Conservation (phyloP, 2,797 vertebrate species). For the Lemur catta region DNA sequence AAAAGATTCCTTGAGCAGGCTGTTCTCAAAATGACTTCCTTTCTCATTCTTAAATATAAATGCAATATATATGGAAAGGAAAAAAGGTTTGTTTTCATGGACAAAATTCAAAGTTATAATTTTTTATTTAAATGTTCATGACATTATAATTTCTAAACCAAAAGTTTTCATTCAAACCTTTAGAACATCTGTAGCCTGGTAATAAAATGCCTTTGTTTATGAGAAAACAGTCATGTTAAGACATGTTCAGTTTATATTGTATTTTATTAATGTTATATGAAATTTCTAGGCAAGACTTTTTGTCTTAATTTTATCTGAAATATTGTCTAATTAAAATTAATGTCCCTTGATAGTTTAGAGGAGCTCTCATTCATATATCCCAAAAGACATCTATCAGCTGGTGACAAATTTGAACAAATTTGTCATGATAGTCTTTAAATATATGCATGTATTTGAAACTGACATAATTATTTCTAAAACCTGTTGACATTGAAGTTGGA, state of each 20-base stretch:
- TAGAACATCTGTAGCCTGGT: not conserved
- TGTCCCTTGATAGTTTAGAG: not conserved
- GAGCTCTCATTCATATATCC: not conserved
- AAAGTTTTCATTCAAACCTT: not conserved
- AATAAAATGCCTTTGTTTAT: not conserved
- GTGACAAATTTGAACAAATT: not conserved
- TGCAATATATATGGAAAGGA: not conserved
- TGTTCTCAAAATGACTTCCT: not conserved
- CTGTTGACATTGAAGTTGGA: not conserved
- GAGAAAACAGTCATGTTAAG: not conserved
- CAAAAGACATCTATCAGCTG: not conserved
- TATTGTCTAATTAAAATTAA: not conserved
- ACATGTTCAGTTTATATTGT: not conserved
- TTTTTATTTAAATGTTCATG: not conserved
- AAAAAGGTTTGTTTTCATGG: not conserved
- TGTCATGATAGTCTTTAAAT: not conserved
- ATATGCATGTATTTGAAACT: not conserved
- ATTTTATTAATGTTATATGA: not conserved
- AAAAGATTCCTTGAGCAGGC: not conserved
- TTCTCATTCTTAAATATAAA: not conserved
- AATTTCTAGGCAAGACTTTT: not conserved
- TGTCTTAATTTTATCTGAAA: slow-evolving; percentile 17
- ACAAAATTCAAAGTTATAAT: not conserved
- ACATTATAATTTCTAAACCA: slow-evolving; percentile 4
- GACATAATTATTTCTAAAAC: not conserved